phyloP scores from a whole-genome alignment of 2,888 invertebrate genomes.

The Carpatolechia fugitivella region DNA sequence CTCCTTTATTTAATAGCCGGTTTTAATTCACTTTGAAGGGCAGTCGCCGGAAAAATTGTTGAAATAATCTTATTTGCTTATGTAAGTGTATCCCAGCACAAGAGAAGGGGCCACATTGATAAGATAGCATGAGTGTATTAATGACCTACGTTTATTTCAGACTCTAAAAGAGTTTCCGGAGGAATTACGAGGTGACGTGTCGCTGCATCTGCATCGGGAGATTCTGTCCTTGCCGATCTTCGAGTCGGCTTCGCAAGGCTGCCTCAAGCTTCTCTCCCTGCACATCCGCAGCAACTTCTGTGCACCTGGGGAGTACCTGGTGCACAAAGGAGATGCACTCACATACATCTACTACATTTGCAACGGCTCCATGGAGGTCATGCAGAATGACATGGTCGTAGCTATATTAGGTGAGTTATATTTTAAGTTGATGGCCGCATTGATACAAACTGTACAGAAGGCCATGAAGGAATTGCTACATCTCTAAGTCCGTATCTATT shows the following conservation, averaged over 20 bases:
- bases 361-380: conserved; percentile 98
- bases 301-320: conserved; percentile 96
- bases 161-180: conserved; percentile 97
- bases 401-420: conserved; percentile 92
- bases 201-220: conserved; percentile 96
- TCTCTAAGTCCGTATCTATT: no score
- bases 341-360: conserved; percentile 97
- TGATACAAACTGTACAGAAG: no score
- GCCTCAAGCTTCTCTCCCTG: conserved; percentile 93
- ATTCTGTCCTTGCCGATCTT: conserved; percentile 96
- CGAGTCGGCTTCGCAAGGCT: conserved; percentile 96
- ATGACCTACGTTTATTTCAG: conserved; percentile 78
- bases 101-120: no score
- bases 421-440: not conserved
- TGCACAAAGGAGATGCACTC: conserved; percentile 96
- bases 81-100: no score
- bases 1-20: conserved; percentile 19
- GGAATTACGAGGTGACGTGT: conserved; percentile 96
- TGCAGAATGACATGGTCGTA: conserved; percentile 97
- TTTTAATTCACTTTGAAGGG: conserved; percentile 24
- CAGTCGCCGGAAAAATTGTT: not conserved
- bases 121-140: no score
- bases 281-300: conserved; percentile 97
- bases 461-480: no score
- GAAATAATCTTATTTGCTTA: no score